Conservation (phyloP, 2,113 vertebrate species). For the Accipiter virgatus region DNA sequence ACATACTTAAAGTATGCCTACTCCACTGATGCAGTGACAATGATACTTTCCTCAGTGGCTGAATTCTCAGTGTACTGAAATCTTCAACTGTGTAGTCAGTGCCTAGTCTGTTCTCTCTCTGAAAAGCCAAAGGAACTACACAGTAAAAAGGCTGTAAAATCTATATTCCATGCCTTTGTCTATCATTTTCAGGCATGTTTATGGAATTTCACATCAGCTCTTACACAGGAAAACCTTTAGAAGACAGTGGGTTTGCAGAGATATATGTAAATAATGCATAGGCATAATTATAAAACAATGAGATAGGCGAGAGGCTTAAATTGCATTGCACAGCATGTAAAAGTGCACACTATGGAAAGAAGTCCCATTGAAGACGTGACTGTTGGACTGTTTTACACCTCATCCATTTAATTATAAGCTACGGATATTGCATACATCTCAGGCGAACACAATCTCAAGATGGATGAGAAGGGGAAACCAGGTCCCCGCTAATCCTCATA, state of each 20-base stretch:
- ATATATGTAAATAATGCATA: not conserved
- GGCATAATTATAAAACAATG: not conserved
- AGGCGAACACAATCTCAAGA: not conserved
- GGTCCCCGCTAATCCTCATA: not conserved
- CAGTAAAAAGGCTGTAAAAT: not conserved
- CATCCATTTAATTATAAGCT: not conserved
- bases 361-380: fast-evolving
- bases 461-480: not conserved
- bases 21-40: not conserved
- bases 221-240: not conserved
- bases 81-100: not conserved
- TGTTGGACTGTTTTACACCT: not conserved
- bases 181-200: not conserved
- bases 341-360: not conserved
- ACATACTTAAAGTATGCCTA: not conserved
- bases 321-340: not conserved
- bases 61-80: not conserved
- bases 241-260: not conserved
- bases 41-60: fast-evolving
- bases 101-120: not conserved
- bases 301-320: fast-evolving
- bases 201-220: not conserved
- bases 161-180: fast-evolving
- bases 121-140: not conserved
- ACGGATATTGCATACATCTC: not conserved